phyloP scores from a whole-genome alignment of 1,140 invertebrate genomes.

The Drosophila repleta region DNA sequence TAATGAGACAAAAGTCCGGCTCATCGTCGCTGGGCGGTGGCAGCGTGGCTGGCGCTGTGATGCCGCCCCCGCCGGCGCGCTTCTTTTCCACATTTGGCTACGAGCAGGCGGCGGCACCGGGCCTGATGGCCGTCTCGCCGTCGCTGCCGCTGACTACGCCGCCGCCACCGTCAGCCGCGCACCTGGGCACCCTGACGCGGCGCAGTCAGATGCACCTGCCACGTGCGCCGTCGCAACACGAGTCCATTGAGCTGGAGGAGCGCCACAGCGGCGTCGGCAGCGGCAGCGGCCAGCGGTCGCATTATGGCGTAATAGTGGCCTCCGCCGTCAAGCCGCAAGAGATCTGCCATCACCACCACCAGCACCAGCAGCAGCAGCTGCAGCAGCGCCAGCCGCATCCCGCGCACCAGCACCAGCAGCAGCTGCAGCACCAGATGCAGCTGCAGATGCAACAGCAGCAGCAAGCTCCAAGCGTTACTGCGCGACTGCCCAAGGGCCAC shows the following conservation, averaged over 20 bases:
- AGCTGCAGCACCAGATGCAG: slow-evolving; percentile 52
- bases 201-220: slow-evolving; percentile 68
- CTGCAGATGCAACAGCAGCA: slow-evolving; percentile 46
- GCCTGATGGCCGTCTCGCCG: slow-evolving; percentile 28
- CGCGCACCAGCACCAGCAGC: slow-evolving; percentile 71
- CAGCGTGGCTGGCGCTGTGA: slow-evolving; percentile 33
- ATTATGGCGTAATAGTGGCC: slow-evolving; percentile 62
- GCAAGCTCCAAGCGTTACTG: slow-evolving; percentile 42
- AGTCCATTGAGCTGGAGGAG: slow-evolving; percentile 59
- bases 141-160: slow-evolving; percentile 44
- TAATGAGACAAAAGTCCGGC: slow-evolving; percentile 80
- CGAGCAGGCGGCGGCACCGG: slow-evolving; percentile 50
- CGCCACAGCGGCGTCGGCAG: slow-evolving; percentile 60
- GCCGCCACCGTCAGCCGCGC: slow-evolving; percentile 39
- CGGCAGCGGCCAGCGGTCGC: slow-evolving; percentile 57
- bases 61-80: slow-evolving; percentile 65
- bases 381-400: slow-evolving; percentile 59
- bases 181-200: slow-evolving; percentile 54
- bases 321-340: slow-evolving; percentile 60
- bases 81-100: slow-evolving; percentile 83
- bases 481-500: slow-evolving; percentile 45
- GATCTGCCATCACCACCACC: slow-evolving; percentile 80
- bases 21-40: slow-evolving; percentile 59
- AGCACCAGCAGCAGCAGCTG: slow-evolving; percentile 72
- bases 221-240: slow-evolving; percentile 55